phyloP scores from a whole-genome alignment of 2,797 vertebrate species.

The Anomalospiza imberbis region DNA sequence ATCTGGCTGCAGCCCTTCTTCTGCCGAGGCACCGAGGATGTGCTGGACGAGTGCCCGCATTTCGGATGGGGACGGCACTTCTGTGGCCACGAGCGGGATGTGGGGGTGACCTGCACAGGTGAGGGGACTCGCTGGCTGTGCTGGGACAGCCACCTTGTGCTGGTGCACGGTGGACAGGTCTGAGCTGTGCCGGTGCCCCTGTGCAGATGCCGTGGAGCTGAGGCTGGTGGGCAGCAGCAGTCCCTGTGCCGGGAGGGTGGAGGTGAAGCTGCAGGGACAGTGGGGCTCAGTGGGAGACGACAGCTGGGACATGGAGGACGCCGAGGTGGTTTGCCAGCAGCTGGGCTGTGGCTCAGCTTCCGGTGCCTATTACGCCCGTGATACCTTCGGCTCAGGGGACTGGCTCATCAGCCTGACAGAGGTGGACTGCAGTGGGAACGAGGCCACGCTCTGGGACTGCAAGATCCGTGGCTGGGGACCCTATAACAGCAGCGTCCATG shows the following conservation, averaged over 20 bases:
- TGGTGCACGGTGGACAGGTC: not conserved
- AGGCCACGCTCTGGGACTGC: not conserved
- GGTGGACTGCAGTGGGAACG: fast-evolving
- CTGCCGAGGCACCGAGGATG: too few species aligned
- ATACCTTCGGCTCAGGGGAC: fast-evolving
- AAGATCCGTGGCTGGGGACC: not conserved
- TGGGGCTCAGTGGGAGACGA: fast-evolving
- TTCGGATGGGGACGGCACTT: too few species aligned
- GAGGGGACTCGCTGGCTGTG: too few species aligned
- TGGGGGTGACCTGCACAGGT: too few species aligned
- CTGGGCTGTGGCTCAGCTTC: not conserved
- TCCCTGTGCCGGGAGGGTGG: not conserved
- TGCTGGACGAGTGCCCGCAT: too few species aligned
- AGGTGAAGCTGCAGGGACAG: not conserved
- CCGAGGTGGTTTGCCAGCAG: conserved; percentile 3
- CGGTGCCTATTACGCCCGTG: fast-evolving
- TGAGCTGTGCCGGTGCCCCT: fast-evolving
- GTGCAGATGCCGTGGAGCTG: not conserved
- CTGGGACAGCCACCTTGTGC: too few species aligned
- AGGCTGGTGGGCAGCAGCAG: not conserved
- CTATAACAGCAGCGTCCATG: fast-evolving
- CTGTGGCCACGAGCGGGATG: too few species aligned
- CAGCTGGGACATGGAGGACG: fast-evolving
- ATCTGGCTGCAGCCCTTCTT: too few species aligned
- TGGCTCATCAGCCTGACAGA: fast-evolving